Percentiles rank a stretch among this genome's conserved stretches.
Conservation (phyloP, 1,140 invertebrate genomes). For the Euglossa dilemma region DNA sequence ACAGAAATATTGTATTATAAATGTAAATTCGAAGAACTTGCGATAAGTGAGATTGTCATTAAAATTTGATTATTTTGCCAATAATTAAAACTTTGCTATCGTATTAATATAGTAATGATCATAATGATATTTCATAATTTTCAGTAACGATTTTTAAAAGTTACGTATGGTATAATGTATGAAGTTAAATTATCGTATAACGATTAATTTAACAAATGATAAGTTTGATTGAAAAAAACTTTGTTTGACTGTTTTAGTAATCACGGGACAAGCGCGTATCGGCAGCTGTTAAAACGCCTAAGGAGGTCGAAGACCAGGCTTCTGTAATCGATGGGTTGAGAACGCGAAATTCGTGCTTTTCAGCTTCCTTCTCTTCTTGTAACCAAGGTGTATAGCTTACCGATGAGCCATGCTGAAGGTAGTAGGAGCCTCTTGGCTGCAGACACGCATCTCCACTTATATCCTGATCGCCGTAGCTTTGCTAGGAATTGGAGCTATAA, state of each 20-base stretch:
- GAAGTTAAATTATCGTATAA: not conserved
- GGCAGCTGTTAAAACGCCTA: constrained; percentile 52
- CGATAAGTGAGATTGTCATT: not conserved
- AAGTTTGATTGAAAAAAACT: not conserved
- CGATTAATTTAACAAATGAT: not conserved
- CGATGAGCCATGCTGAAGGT: constrained; percentile 88
- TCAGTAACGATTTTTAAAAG: too few relatives aligned
- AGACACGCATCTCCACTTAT: constrained; percentile 88
- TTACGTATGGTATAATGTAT: too few relatives aligned
- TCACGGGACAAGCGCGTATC: constrained; percentile 39
- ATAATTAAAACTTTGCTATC: too few relatives aligned
- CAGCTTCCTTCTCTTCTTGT: constrained; percentile 65
- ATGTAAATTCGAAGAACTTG: not conserved
- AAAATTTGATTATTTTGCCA: too few relatives aligned
- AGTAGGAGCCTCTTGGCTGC: constrained; percentile 89
- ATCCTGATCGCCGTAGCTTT: constrained; percentile 86
- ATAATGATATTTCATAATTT: too few relatives aligned
- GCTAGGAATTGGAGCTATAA: constrained; percentile 86
- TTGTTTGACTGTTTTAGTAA: constrained; percentile 49
- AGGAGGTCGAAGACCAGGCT: constrained; percentile 64
- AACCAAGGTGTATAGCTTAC: constrained; percentile 73
- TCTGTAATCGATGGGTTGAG: constrained; percentile 82
- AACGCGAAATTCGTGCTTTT: constrained; percentile 70
- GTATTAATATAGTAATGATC: too few relatives aligned
- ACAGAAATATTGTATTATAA: not conserved